Evolutionary conservation across 2,113 vertebrate species (phyloP).

Genomic region (Illadopsis cleaveri): DNA sequence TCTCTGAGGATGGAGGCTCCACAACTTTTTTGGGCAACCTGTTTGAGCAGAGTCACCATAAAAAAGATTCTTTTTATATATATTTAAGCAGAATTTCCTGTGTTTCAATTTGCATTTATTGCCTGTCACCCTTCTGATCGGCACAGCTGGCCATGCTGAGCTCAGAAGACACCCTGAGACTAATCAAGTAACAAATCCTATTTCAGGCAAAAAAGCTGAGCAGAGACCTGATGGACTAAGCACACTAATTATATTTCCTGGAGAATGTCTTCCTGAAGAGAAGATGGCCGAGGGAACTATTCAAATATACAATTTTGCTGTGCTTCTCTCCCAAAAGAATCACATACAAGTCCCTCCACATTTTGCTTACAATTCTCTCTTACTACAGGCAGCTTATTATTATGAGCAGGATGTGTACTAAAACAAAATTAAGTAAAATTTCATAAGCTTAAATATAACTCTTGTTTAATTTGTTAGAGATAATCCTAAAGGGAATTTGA

Average conservation of each 20-base stretch:
- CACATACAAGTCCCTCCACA: neutral
- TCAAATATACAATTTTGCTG: neutral
- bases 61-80: rapidly evolving
- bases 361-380: neutral
- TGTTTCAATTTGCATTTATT: neutral
- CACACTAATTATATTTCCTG: neutral
- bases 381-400: neutral
- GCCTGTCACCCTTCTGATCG: neutral
- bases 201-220: neutral
- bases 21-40: neutral
- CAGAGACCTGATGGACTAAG: neutral
- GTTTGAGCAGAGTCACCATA: neutral
- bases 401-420: neutral
- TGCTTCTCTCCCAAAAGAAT: neutral
- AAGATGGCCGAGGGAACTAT: neutral
- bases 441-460: conserved; percentile 3
- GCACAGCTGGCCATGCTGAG: neutral
- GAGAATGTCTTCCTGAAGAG: neutral
- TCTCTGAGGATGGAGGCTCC: neutral
- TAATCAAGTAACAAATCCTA: neutral
- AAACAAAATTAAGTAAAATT: conserved; percentile 32
- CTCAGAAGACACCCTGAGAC: neutral
- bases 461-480: neutral
- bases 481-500: neutral
- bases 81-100: neutral